phyloP scores from a whole-genome alignment of 2,888 invertebrate species.

The Neelides folsomi region DNA sequence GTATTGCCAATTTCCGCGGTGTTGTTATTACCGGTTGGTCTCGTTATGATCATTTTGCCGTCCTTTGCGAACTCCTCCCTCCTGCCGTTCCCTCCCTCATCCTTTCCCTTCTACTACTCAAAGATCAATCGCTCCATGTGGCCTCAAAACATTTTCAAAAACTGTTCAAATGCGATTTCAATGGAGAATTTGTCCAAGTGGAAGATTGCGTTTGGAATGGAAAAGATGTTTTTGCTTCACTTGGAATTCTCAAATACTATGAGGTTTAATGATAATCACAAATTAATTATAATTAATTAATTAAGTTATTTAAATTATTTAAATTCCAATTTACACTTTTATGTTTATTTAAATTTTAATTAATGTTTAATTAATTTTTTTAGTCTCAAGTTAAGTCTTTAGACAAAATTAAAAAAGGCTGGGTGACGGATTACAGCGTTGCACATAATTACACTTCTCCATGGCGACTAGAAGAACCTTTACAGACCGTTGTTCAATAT shows the following conservation, averaged over 20 bases:
- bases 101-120: conserved; percentile 45
- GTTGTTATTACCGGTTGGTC: conserved; percentile 50
- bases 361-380: conserved; percentile 1
- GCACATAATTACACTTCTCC: conserved; percentile 56
- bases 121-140: conserved; percentile 7
- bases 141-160: neutral
- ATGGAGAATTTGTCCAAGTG: conserved; percentile 3
- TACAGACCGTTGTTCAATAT: conserved; percentile 33
- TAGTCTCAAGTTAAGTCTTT: conserved; percentile 7
- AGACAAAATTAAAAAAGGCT: conserved; percentile 39
- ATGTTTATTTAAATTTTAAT: neutral
- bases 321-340: neutral
- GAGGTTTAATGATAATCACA: conserved; percentile 5
- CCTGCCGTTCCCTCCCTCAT: conserved; percentile 39
- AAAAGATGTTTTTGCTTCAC: conserved; percentile 8
- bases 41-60: conserved; percentile 41
- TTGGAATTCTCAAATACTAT: conserved; percentile 8
- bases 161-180: conserved; percentile 14
- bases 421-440: conserved; percentile 58
- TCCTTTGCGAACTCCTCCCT: conserved; percentile 39
- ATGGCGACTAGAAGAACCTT: conserved; percentile 50
- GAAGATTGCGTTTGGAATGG: conserved; percentile 19
- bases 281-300: conserved; percentile 4
- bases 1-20: conserved; percentile 39
- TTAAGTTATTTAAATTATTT: neutral